Conservation (phyloP, 2,888 invertebrate species). For the Octodonta nipae region DNA sequence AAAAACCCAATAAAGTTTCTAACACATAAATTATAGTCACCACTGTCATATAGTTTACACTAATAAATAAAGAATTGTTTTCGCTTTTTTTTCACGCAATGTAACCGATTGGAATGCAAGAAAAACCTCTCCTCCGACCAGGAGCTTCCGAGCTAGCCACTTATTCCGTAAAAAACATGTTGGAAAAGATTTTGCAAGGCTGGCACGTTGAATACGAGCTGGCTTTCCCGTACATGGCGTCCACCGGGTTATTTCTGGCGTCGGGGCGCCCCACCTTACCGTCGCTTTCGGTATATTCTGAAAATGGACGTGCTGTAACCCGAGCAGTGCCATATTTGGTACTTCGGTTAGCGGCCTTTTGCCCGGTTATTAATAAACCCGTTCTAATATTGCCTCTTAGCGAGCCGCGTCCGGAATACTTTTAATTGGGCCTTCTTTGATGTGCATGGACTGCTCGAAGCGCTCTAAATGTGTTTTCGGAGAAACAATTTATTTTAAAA, state of each 20-base stretch:
- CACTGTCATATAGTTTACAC: no score
- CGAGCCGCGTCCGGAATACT: neutral
- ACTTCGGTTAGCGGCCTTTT: slow-evolving; percentile 30
- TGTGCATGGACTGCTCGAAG: no score
- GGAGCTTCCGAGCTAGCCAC: no score
- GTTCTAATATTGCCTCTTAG: slow-evolving; percentile 29
- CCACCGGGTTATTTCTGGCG: slow-evolving; percentile 31
- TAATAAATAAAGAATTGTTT: no score
- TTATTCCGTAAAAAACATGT: neutral
- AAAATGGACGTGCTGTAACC: slow-evolving; percentile 53
- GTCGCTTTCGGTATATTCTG: slow-evolving; percentile 40
- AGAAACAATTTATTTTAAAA: no score
- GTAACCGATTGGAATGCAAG: neutral
- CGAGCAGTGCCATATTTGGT: slow-evolving; percentile 57
- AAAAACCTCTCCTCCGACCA: no score
- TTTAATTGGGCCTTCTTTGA: no score
- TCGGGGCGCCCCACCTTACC: slow-evolving; percentile 31
- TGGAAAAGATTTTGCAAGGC: neutral
- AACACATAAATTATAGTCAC: no score
- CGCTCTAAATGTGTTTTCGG: no score
- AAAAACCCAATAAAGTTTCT: no score
- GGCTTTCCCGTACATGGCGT: slow-evolving; percentile 31
- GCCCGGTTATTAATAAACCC: slow-evolving; percentile 35
- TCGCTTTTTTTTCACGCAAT: no score
- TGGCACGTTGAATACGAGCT: neutral